Evolutionary conservation across 2,797 vertebrate species (phyloP), one percentile per base, ranked within the genome.

Genomic region (Melanotaenia nigrans): DNA sequence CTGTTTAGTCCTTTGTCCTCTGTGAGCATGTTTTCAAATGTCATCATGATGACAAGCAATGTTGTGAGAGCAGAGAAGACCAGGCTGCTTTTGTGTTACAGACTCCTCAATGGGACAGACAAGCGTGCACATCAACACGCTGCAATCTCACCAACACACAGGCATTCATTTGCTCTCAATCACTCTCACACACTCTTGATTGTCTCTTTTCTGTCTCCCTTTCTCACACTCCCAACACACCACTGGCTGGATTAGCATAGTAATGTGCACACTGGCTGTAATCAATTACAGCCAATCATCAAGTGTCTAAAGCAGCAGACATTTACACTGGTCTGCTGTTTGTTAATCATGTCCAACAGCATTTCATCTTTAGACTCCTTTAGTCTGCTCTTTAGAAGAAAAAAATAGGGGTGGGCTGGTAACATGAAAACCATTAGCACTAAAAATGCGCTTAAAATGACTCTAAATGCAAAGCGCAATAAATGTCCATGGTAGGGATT

Each of bases 261-360:
- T 94, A 92, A 93, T 94, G 93, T 84, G 85, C 82, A 91, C 87
- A 89, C 89, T 90, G 80, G 75, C 79, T 86, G 87, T 92, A 95
- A 95, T 95, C 94, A 94, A 94, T 95, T 95, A 93, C 87, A 82
- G 89, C 81, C 86, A 91, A 90, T 89, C 89, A 81, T 84, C 85
- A 89, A 61, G 68, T 73, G 84, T 91, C 90, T 92, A 89, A 86
- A 89, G 89, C 86, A 75, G 87, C 75, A 90, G 87, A 93, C 91
- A 75, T 89, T 89, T 90, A 92, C 90, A 89, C 91, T 64, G 77
- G 78, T 90, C 79, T 51, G 81, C 84, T 87, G 91, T 92, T 93
- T 92, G 90, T 91, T 93, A 91, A 93, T 93, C 90, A 89, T 87
- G 92, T 93, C 87, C 89, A 85, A 90, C 89, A 90, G 81, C 87